phyloP scores from a whole-genome alignment of 1,140 invertebrate genomes.

The Penaeus indicus region DNA sequence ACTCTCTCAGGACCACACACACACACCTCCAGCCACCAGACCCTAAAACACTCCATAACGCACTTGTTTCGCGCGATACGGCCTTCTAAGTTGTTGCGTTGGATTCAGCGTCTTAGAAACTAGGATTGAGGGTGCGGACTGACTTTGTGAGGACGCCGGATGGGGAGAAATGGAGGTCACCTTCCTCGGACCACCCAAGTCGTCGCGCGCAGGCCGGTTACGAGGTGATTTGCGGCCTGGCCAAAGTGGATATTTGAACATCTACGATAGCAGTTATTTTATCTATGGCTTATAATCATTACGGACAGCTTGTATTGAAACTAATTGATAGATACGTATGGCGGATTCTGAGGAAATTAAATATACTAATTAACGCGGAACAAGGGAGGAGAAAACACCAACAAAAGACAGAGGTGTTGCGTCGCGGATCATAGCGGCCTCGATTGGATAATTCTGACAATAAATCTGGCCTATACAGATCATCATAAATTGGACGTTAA shows the following conservation, averaged over 20 bases:
- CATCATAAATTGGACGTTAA: too few species aligned
- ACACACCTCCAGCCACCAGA: constrained; percentile 36
- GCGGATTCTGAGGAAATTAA: background rate
- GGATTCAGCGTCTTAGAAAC: constrained; percentile 36
- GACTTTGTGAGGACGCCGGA: background rate
- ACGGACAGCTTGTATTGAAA: constrained; percentile 28
- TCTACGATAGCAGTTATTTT: constrained; percentile 65
- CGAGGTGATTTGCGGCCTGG: constrained; percentile 62
- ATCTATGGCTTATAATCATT: constrained; percentile 62
- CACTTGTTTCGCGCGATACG: background rate
- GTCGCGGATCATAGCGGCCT: too few species aligned
- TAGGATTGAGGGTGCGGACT: background rate
- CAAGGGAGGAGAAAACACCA: too few species aligned
- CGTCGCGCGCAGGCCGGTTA: constrained; percentile 54
- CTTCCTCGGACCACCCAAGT: constrained; percentile 60
- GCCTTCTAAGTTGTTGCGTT: constrained; percentile 17
- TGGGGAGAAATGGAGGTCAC: background rate
- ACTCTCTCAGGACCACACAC: constrained; percentile 65
- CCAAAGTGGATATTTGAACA: constrained; percentile 63
- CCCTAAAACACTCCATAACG: constrained; percentile 45
- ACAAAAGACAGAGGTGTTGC: too few species aligned
- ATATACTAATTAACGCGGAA: too few species aligned
- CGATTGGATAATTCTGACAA: too few species aligned
- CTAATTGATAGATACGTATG: constrained; percentile 35
- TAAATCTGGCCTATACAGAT: too few species aligned